Percentiles rank a stretch among this genome's conserved stretches.
These are phyloP conservation scores for Hippolais icterina DNA, from an alignment of 2,113 vertebrate species.

Conservation along the genomic window DNA sequence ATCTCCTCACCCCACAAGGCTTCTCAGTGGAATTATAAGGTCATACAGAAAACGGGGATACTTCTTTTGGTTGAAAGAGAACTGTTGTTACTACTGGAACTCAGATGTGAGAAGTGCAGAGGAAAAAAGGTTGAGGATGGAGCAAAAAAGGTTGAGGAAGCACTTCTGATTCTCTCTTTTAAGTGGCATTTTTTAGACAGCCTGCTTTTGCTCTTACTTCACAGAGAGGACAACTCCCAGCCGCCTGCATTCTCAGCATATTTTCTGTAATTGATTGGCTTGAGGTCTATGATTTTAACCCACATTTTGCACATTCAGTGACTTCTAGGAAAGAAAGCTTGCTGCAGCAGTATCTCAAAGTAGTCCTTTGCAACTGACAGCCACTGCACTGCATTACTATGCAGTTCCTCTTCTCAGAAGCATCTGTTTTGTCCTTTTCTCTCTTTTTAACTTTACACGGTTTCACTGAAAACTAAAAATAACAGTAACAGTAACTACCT, in stretches of 20 bases:
- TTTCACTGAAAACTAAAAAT: conserved; percentile 23
- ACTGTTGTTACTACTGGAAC: background rate
- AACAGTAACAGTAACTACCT: background rate
- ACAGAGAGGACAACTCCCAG: background rate
- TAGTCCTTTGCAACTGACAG: background rate
- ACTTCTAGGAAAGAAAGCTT: conserved; percentile 21
- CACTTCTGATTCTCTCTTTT: background rate
- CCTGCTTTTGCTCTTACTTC: background rate
- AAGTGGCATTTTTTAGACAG: background rate
- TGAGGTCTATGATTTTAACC: conserved; percentile 17
- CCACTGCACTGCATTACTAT: background rate
- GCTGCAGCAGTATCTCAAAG: background rate
- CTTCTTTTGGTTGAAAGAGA: background rate
- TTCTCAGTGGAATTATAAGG: background rate
- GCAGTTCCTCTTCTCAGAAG: background rate
- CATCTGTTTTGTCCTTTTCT: background rate
- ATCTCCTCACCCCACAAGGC: background rate
- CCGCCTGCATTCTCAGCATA: conserved; percentile 20
- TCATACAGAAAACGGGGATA: background rate
- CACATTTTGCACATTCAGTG: conserved; percentile 1
- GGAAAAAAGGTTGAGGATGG: background rate
- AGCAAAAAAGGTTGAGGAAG: background rate
- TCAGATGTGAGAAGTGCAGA: accelerated
- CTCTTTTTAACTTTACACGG: background rate
- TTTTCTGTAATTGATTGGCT: background rate